Percentiles rank a stretch among this genome's conserved stretches.
Conservation (phyloP, 2,797 vertebrate genomes). For the Anas capensis region DNA sequence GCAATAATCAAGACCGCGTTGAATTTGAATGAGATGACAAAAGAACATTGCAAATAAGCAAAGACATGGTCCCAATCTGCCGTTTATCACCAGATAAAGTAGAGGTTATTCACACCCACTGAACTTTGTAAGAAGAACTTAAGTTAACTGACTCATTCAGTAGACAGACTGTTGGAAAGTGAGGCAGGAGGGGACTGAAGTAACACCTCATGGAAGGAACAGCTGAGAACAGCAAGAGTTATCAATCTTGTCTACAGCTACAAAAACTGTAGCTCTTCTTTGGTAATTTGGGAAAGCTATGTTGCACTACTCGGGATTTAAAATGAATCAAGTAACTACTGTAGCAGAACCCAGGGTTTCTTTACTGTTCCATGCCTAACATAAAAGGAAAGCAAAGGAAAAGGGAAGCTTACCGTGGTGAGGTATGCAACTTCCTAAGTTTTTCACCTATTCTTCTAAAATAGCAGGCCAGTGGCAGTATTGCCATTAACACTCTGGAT, state of each 20-base stretch:
- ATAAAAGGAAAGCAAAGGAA: slow-evolving; percentile 58
- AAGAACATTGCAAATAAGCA: not conserved
- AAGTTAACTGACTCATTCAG: slow-evolving; percentile 9
- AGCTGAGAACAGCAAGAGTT: not conserved
- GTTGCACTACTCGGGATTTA: not conserved
- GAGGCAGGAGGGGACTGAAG: not conserved
- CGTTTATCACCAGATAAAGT: not conserved
- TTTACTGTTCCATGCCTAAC: slow-evolving; percentile 38
- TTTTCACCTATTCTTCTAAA: slow-evolving; percentile 77
- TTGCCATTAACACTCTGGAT: slow-evolving; percentile 73
- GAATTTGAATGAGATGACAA: slow-evolving; percentile 37
- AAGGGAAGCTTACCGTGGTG: slow-evolving; percentile 70
- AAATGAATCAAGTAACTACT: not conserved
- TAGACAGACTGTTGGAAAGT: slow-evolving; percentile 5
- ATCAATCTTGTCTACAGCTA: slow-evolving; percentile 3
- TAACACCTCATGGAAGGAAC: not conserved
- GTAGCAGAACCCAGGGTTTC: slow-evolving; percentile 28
- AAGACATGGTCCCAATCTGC: not conserved
- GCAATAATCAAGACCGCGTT: slow-evolving; percentile 1
- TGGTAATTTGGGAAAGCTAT: slow-evolving; percentile 8
- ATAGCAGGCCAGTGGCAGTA: slow-evolving; percentile 74
- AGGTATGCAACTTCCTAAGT: slow-evolving; percentile 72
- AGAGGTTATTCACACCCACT: slow-evolving; percentile 74
- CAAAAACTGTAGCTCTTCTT: not conserved
- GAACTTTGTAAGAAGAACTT: slow-evolving; percentile 31